Conservation (phyloP, 2,797 vertebrate species). For the Rhadinocentrus ornatus region DNA sequence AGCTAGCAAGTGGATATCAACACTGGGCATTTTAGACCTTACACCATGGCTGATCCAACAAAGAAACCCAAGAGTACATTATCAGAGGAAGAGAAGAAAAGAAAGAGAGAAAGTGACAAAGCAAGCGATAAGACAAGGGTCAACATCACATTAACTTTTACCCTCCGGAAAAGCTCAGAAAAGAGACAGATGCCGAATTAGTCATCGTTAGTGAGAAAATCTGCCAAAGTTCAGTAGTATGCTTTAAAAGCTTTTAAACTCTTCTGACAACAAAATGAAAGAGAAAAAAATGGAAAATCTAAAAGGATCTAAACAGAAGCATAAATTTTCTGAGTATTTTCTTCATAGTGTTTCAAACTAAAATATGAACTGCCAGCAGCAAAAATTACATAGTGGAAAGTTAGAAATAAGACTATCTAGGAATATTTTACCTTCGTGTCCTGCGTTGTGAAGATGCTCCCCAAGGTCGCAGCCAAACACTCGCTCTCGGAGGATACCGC, state of each 20-base stretch:
- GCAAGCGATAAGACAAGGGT: too few relatives aligned
- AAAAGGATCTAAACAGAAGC: constrained; percentile 6
- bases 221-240: too few relatives aligned
- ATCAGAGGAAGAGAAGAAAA: neutral
- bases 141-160: too few relatives aligned
- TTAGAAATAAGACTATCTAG: neutral
- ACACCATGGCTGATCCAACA: too few relatives aligned
- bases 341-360: neutral
- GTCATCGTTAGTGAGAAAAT: too few relatives aligned
- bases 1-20: too few relatives aligned
- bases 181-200: too few relatives aligned
- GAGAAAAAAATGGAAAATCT: neutral
- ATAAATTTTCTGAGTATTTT: constrained; percentile 19
- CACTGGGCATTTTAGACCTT: too few relatives aligned
- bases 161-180: too few relatives aligned
- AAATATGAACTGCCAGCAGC: constrained; percentile 11
- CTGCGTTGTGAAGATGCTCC: constrained; percentile 96
- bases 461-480: constrained; percentile 98
- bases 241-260: neutral
- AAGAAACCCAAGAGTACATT: neutral
- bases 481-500: constrained; percentile 95
- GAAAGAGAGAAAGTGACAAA: too few relatives aligned
- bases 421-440: constrained; percentile 85
- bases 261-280: neutral
- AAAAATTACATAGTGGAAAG: constrained; percentile 8